Conservation (phyloP, 1,140 invertebrate species). For the Arctopsyche grandis region DNA sequence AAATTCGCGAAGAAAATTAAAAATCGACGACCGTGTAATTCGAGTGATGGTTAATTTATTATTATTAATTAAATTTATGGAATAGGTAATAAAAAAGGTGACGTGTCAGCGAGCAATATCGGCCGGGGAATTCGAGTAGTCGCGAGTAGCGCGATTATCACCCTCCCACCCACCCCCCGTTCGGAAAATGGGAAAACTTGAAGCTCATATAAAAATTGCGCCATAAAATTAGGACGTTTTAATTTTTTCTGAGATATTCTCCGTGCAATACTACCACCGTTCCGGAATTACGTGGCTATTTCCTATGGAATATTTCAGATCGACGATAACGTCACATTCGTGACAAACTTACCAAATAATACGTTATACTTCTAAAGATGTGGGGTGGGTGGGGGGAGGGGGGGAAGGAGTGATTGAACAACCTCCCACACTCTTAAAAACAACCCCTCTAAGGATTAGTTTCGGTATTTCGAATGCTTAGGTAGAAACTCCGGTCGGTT, state of each 20-base stretch:
- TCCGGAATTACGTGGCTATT: constrained; percentile 40
- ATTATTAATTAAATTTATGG: neutral
- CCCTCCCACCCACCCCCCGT: neutral
- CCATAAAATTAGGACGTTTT: constrained; percentile 48
- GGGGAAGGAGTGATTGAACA: neutral
- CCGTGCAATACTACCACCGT: neutral
- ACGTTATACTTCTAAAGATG: constrained; percentile 13
- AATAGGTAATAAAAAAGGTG: neutral
- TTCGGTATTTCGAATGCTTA: constrained; percentile 9
- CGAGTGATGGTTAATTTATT: neutral
- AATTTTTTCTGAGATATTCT: constrained; percentile 36
- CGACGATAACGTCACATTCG: constrained; percentile 40
- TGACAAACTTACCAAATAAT: constrained; percentile 41
- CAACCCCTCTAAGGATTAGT: constrained; percentile 7
- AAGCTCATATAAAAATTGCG: constrained; percentile 29
- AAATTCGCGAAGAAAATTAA: neutral
- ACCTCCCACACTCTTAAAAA: neutral
- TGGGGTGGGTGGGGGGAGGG: neutral
- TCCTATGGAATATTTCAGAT: constrained; percentile 46
- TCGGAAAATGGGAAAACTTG: constrained; percentile 5
- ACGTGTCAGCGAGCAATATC: neutral
- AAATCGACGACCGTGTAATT: neutral
- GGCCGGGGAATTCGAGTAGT: constrained; percentile 6
- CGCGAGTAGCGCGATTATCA: neutral
- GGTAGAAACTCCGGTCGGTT: neutral